These are phyloP conservation scores for Pristionchus mayeri DNA, from an alignment of 2,888 invertebrate species.

Conservation along the genomic window DNA sequence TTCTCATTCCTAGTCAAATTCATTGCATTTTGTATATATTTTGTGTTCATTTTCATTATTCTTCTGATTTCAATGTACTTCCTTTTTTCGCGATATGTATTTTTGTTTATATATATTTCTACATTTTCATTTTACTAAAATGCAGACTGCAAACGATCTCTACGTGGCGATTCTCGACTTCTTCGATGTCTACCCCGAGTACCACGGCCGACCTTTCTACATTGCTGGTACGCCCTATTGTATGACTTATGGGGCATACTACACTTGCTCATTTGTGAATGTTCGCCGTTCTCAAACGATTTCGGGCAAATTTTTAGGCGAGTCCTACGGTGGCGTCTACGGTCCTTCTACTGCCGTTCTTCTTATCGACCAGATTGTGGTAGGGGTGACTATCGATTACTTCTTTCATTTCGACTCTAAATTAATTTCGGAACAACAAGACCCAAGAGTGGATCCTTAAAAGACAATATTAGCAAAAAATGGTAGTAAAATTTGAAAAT, in stretches of 20 bases:
- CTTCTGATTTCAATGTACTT: neutral
- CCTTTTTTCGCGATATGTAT: too few relatives aligned
- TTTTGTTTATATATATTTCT: too few relatives aligned
- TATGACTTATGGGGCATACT: too few relatives aligned
- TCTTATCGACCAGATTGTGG: slow-evolving; percentile 63
- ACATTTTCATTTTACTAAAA: too few relatives aligned
- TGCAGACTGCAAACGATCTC: slow-evolving; percentile 49
- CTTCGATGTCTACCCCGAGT: slow-evolving; percentile 50
- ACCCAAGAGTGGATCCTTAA: too few relatives aligned
- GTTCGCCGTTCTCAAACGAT: neutral
- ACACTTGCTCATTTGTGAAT: neutral
- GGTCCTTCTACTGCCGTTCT: slow-evolving; percentile 62
- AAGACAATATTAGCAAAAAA: too few relatives aligned
- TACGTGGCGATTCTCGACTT: slow-evolving; percentile 48
- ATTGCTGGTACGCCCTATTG: slow-evolving; percentile 61
- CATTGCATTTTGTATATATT: too few relatives aligned
- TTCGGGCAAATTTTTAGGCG: too few relatives aligned
- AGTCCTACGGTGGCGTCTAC: slow-evolving; percentile 67
- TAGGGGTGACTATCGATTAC: neutral
- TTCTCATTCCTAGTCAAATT: neutral
- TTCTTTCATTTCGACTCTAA: too few relatives aligned
- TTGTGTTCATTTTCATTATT: neutral
- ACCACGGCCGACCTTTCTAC: slow-evolving; percentile 75
- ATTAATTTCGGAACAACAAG: too few relatives aligned
- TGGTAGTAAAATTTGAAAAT: neutral